These are phyloP conservation scores for Stegastes partitus DNA, from an alignment of 2,113 vertebrate species.

Conservation along the genomic window DNA sequence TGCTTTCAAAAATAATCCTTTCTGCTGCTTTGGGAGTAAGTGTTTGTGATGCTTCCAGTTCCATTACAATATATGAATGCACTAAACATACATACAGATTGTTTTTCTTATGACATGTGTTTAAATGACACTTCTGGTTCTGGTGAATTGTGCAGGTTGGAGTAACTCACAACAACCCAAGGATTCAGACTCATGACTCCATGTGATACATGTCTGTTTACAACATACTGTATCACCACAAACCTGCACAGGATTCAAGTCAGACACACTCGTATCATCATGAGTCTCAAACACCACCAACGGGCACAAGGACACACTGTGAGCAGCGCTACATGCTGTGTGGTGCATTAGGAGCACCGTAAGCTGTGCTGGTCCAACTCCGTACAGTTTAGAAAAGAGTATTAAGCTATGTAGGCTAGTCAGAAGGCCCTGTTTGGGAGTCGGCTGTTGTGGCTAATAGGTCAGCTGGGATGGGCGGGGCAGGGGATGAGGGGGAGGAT, in stretches of 20 bases:
- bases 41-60: not conserved
- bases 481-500: slow-evolving; percentile 66
- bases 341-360: slow-evolving; percentile 43
- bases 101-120: not conserved
- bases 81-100: not conserved
- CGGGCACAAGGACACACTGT: not conserved
- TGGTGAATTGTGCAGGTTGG: not conserved
- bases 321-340: not conserved
- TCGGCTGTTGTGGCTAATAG: slow-evolving; percentile 71
- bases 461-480: slow-evolving; percentile 67
- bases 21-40: not conserved
- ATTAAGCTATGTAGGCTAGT: slow-evolving; percentile 67
- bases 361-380: slow-evolving; percentile 54
- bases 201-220: not conserved
- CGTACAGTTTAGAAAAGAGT: slow-evolving; percentile 58
- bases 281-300: no score
- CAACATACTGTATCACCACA: not conserved
- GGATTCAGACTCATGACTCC: not conserved
- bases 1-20: not conserved
- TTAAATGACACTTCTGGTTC: not conserved
- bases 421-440: slow-evolving; percentile 48
- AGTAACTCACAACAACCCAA: not conserved
- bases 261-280: no score
- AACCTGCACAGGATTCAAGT: no score
- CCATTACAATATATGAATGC: not conserved